Percentiles rank a stretch among this genome's conserved stretches.
Conservation (phyloP, 2,888 invertebrate genomes). For the Drosophila villosipedis region DNA sequence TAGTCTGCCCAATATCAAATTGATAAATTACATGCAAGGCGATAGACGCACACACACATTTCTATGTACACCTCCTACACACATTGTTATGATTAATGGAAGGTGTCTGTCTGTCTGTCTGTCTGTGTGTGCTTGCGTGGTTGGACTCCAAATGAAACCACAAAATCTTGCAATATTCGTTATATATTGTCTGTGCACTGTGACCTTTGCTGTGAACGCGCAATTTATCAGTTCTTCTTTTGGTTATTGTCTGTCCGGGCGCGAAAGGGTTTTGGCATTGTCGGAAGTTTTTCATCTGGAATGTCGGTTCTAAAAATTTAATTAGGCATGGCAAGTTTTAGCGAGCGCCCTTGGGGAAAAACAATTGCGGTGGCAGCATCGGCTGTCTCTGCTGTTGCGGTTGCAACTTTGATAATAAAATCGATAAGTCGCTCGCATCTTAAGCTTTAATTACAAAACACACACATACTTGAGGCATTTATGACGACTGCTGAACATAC, state of each 20-base stretch:
- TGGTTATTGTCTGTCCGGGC: constrained; percentile 4
- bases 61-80: not conserved
- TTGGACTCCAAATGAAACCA: constrained; percentile 11
- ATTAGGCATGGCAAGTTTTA: constrained; percentile 57
- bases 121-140: not conserved
- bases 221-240: constrained; percentile 42
- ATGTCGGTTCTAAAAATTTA: constrained; percentile 45
- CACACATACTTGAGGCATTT: constrained; percentile 48
- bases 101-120: constrained; percentile 1
- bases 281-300: constrained; percentile 2
- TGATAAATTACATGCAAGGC: constrained; percentile 57
- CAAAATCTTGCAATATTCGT: constrained; percentile 34
- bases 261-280: constrained; percentile 15
- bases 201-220: constrained; percentile 57
- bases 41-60: constrained; percentile 14
- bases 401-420: constrained; percentile 63
- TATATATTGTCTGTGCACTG: constrained; percentile 59
- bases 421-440: constrained; percentile 61
- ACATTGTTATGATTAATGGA: constrained; percentile 65
- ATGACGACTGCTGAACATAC: constrained; percentile 64
- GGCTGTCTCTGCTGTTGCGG: not conserved
- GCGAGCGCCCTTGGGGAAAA: constrained; percentile 24
- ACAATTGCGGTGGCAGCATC: not conserved
- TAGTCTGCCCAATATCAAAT: constrained; percentile 39
- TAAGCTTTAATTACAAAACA: constrained; percentile 66